A percentile compares a stretch with the other conserved stretches of the same genome.
Evolutionary conservation across 2,797 vertebrate species (phyloP).

Genomic region (Benthosema pterotum): DNA sequence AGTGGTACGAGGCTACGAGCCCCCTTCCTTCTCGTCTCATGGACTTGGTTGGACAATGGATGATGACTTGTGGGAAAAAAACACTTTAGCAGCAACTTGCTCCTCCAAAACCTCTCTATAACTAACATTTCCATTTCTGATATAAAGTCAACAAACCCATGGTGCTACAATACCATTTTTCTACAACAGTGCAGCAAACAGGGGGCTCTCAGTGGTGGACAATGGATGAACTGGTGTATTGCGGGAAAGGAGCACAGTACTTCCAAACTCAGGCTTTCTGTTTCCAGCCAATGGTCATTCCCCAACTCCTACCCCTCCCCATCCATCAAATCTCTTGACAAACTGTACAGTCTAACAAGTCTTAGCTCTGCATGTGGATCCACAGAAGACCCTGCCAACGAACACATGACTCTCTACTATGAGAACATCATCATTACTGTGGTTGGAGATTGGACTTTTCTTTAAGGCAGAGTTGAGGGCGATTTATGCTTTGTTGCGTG

Average conservation of each 20-base stretch:
- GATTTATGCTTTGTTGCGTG: no score
- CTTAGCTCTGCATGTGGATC: constrained; percentile 46
- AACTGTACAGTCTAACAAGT: constrained; percentile 35
- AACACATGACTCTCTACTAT: constrained; percentile 15
- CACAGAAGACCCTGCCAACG: constrained; percentile 3
- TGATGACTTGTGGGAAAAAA: no score
- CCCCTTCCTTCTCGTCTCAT: constrained; percentile 23
- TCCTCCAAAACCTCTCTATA: neutral
- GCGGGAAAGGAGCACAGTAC: constrained; percentile 1
- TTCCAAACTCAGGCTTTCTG: constrained; percentile 38
- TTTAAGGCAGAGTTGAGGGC: constrained; percentile 1
- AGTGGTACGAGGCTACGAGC: constrained; percentile 21
- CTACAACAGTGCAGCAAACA: constrained; percentile 3
- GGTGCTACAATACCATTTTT: neutral
- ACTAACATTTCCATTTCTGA: no score
- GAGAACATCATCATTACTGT: neutral
- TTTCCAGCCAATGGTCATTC: constrained; percentile 15
- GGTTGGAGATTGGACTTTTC: neutral
- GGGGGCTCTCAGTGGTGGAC: neutral
- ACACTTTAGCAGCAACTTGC: no score
- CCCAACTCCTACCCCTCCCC: neutral
- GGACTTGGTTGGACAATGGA: no score
- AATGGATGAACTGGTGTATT: constrained; percentile 11
- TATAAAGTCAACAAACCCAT: no score
- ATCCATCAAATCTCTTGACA: neutral